Conservation (phyloP, 2,797 vertebrate genomes). For the Macropus fuliginosus region DNA sequence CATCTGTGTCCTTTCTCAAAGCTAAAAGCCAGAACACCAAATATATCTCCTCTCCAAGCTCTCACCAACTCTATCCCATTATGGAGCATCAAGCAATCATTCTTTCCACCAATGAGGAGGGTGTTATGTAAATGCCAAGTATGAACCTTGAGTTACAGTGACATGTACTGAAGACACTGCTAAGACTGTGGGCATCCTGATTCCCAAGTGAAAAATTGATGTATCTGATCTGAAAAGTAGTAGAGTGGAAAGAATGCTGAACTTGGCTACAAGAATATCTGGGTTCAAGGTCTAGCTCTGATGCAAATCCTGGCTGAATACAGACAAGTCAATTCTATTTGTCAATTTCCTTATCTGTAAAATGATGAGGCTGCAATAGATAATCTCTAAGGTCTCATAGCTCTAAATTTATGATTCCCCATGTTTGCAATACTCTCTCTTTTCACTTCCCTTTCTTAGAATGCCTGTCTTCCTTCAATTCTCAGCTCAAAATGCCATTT, state of each 20-base stretch:
- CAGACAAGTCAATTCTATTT: neutral
- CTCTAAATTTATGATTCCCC: neutral
- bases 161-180: too few relatives aligned
- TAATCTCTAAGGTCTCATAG: neutral
- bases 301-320: neutral
- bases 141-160: neutral
- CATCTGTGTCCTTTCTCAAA: neutral
- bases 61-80: neutral
- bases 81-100: neutral
- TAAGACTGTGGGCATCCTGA: neutral
- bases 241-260: neutral
- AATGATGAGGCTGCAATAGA: neutral
- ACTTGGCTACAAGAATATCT: neutral
- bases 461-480: neutral
- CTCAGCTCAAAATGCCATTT: neutral
- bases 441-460: neutral
- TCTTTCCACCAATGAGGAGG: neutral
- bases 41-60: neutral
- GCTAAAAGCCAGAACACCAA: neutral
- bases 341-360: neutral
- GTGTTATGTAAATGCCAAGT: neutral
- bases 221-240: neutral
- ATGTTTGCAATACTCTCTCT: neutral
- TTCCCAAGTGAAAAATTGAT: neutral
- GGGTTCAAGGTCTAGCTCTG: neutral